phyloP scores from a whole-genome alignment of 2,797 vertebrate species.

The Hydrocynus forskahlii region DNA sequence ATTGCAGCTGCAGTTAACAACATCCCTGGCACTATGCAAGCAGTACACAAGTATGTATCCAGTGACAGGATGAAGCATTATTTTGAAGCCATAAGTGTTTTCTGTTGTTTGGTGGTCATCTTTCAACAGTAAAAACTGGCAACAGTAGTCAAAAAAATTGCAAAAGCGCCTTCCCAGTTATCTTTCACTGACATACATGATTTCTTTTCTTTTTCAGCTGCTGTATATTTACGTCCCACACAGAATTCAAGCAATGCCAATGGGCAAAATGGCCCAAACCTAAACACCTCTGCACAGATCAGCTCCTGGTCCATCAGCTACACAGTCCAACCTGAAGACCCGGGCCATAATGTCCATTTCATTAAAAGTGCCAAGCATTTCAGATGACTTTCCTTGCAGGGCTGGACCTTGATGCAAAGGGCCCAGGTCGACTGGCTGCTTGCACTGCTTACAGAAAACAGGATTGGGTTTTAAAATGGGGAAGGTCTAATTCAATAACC shows the following conservation, averaged over 20 bases:
- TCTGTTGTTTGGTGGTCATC: background rate
- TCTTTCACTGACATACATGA: conserved; percentile 58
- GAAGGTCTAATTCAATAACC: conserved; percentile 85
- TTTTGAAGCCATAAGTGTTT: too few relatives aligned
- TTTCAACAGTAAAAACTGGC: background rate
- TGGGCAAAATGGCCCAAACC: background rate
- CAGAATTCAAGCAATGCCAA: background rate
- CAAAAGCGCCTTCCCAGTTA: conserved; percentile 61
- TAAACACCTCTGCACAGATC: conserved; percentile 45
- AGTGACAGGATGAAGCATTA: background rate
- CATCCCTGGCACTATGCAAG: background rate
- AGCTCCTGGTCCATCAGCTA: conserved; percentile 45
- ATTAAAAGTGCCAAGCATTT: conserved; percentile 41
- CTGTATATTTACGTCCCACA: background rate
- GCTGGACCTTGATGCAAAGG: conserved; percentile 40
- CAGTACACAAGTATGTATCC: background rate
- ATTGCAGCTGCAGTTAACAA: conserved; percentile 2
- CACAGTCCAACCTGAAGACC: conserved; percentile 41
- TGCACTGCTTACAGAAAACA: conserved; percentile 79
- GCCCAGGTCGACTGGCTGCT: conserved; percentile 30
- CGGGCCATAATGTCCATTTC: conserved; percentile 57
- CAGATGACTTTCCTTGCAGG: conserved; percentile 60
- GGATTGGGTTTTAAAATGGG: conserved; percentile 83
- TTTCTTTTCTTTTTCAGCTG: conserved; percentile 62
- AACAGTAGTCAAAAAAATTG: background rate